These are phyloP conservation scores for Neosilurus hyrtlii DNA, from an alignment of 2,797 vertebrate species.

Conservation along the genomic window DNA sequence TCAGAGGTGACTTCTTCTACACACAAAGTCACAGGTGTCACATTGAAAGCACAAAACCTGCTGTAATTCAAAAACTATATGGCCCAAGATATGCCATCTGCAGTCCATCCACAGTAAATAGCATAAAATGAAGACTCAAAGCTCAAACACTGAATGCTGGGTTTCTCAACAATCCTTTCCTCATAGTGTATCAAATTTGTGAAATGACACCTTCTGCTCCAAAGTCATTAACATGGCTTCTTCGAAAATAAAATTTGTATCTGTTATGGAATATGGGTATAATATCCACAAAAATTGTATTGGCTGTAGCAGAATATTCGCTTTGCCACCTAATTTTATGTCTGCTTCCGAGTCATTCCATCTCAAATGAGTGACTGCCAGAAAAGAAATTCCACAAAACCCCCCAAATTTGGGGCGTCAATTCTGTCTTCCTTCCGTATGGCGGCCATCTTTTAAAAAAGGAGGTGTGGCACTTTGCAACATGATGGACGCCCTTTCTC, in stretches of 20 bases:
- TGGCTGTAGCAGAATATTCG: constrained; percentile 29
- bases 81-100: constrained; percentile 21
- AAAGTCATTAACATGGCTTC: constrained; percentile 41
- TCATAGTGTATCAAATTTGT: constrained; percentile 32
- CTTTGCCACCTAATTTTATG: constrained; percentile 28
- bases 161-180: constrained; percentile 29
- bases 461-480: too few species aligned
- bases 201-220: constrained; percentile 38
- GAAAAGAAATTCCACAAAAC: too few species aligned
- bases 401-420: too few species aligned
- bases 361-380: too few species aligned
- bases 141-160: not conserved
- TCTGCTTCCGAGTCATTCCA: not conserved
- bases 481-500: too few species aligned
- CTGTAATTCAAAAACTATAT: constrained; percentile 8
- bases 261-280: constrained; percentile 40
- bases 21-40: constrained; percentile 3
- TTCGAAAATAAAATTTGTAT: constrained; percentile 41
- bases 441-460: too few species aligned
- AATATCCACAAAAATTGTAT: constrained; percentile 43
- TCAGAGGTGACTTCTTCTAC: constrained; percentile 1
- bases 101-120: constrained; percentile 32
- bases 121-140: constrained; percentile 5
- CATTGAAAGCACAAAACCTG: not conserved
- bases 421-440: too few species aligned